Evolutionary conservation across 2,113 vertebrate species (phyloP).

Genomic region (Neolamprologus sp.): DNA sequence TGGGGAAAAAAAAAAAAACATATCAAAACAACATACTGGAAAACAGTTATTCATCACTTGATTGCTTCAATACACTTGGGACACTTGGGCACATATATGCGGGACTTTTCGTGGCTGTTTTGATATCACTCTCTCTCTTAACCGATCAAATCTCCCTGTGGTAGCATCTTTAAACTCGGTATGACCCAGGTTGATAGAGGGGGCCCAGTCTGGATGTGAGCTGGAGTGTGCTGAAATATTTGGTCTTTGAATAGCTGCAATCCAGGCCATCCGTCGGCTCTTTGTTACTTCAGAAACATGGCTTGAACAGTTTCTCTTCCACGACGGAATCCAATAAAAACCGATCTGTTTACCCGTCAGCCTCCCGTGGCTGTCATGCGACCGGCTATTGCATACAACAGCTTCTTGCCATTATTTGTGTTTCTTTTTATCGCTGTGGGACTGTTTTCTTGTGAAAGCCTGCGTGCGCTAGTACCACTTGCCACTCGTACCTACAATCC

Average conservation of each 20-base stretch:
- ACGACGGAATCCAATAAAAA: not conserved
- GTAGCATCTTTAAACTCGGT: accelerated
- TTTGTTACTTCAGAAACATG: not conserved
- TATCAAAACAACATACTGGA: too few species aligned
- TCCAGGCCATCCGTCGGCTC: not conserved
- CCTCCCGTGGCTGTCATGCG: not conserved
- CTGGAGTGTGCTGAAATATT: not conserved
- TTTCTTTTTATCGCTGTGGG: not conserved
- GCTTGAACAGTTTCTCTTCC: not conserved
- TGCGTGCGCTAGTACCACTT: not conserved
- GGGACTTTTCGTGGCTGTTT: too few species aligned
- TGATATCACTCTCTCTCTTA: too few species aligned
- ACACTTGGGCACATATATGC: too few species aligned
- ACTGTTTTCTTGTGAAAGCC: not conserved
- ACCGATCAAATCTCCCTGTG: too few species aligned
- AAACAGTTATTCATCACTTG: too few species aligned
- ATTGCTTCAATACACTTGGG: too few species aligned
- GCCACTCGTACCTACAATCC: not conserved
- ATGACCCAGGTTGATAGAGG: too few species aligned
- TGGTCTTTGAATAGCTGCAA: not conserved
- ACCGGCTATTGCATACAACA: not conserved
- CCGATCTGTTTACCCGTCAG: not conserved
- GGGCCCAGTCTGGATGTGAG: not conserved
- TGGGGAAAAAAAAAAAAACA: too few species aligned
- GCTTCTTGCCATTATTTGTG: not conserved